Evolutionary conservation across 1,140 invertebrate genomes (phyloP).

Genomic region (fruit fly (Drosophila melanogaster)): DNA sequence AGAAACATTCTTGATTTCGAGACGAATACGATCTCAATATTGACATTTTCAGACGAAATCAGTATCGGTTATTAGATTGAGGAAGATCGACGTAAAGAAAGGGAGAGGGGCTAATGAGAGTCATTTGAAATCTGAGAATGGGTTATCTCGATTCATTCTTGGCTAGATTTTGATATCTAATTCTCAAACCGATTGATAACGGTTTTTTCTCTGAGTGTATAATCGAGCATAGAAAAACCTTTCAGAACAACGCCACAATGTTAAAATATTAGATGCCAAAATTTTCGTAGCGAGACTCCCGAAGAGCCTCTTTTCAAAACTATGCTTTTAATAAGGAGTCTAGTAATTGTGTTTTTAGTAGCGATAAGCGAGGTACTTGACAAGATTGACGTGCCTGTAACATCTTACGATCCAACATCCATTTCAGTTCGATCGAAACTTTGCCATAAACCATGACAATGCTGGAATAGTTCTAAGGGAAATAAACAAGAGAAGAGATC

Average conservation of each 20-base stretch:
- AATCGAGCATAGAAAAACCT: not conserved
- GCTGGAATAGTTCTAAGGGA: not conserved
- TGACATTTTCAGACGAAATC: no score
- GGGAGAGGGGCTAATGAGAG: no score
- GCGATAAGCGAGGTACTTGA: not conserved
- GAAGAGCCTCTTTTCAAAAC: not conserved
- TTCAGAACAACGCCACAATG: not conserved
- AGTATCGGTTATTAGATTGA: no score
- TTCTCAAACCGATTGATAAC: no score
- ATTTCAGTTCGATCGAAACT: not conserved
- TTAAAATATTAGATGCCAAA: not conserved
- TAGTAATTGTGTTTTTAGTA: not conserved
- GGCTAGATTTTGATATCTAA: no score
- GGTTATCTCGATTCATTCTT: no score
- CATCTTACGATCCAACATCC: not conserved
- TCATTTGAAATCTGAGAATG: no score
- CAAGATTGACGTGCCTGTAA: not conserved
- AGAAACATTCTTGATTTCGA: no score
- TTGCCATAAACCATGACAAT: not conserved
- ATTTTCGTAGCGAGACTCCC: not conserved
- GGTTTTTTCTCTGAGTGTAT: not conserved
- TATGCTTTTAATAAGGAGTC: not conserved
- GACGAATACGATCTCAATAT: no score
- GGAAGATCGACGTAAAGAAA: no score
- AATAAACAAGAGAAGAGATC: not conserved